Evolutionary conservation across 2,797 vertebrate species (phyloP).

Genomic region (Cynodonichthys magdalenae): DNA sequence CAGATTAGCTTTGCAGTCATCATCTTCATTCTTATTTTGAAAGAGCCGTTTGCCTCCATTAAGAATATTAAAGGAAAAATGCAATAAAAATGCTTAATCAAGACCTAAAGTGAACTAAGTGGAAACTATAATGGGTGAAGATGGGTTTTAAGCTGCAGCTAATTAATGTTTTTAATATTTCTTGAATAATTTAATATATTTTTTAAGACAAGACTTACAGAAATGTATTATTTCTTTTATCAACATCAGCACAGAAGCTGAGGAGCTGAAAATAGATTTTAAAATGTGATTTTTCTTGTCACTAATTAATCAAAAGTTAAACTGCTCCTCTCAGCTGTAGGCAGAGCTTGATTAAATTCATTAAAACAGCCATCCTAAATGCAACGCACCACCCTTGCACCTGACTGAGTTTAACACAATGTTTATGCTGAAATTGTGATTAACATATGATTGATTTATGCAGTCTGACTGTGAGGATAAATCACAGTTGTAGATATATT

Average conservation of each 20-base stretch:
- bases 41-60: background rate
- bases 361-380: constrained; percentile 12
- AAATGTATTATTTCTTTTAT: background rate
- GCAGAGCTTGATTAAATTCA: constrained; percentile 18
- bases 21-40: constrained; percentile 19
- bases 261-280: background rate
- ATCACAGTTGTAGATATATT: constrained; percentile 9
- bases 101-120: background rate
- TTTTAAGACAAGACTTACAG: background rate
- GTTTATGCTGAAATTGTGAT: constrained; percentile 20
- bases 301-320: constrained; percentile 7
- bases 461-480: constrained; percentile 10
- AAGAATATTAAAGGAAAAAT: background rate
- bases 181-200: background rate
- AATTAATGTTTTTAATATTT: background rate
- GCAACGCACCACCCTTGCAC: constrained; percentile 24
- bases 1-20: background rate
- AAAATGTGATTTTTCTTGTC: background rate
- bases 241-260: background rate
- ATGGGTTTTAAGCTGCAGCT: background rate
- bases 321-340: constrained; percentile 7
- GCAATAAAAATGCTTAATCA: background rate
- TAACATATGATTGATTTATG: constrained; percentile 23
- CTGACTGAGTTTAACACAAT: constrained; percentile 39
- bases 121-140: background rate